Conservation (phyloP, 2,888 invertebrate genomes). For the Hirtodrosophila trivittata region DNA sequence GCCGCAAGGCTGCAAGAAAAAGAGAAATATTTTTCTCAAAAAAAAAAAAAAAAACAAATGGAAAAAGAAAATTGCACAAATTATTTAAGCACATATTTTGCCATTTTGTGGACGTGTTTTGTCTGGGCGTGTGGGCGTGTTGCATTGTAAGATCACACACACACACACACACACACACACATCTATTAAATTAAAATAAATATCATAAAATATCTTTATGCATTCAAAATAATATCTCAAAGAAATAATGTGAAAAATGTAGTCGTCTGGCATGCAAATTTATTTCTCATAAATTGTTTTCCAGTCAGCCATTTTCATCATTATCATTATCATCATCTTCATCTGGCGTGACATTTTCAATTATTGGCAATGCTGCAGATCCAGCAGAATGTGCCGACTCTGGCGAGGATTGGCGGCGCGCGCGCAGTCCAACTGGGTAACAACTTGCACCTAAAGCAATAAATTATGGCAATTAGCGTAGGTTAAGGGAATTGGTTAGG, state of each 20-base stretch:
- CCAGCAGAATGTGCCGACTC: neutral
- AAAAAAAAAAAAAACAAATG: conserved; percentile 11
- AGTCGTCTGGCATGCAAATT: conserved; percentile 48
- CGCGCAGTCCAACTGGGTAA: conserved; percentile 21
- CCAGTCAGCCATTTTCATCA: conserved; percentile 6
- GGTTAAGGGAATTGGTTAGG: conserved; percentile 44
- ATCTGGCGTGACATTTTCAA: conserved; percentile 55
- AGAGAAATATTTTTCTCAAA: conserved; percentile 29
- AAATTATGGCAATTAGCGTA: conserved; percentile 75
- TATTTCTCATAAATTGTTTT: conserved; percentile 55
- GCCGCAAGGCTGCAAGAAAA: conserved; percentile 14
- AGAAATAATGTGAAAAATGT: conserved; percentile 26
- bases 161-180: conserved; percentile 1
- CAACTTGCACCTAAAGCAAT: conserved; percentile 64
- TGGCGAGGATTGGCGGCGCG: conserved; percentile 26
- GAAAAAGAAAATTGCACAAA: neutral
- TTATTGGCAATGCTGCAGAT: conserved; percentile 46
- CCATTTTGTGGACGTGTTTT: conserved; percentile 8
- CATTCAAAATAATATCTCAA: too few relatives aligned
- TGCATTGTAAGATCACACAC: conserved; percentile 30
- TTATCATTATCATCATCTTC: conserved; percentile 8
- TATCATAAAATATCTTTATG: too few relatives aligned
- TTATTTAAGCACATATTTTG: conserved; percentile 14
- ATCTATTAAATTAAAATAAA: conserved; percentile 36
- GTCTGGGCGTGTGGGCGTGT: conserved; percentile 53